Conservation (phyloP, 2,797 vertebrate genomes). For the Rhodeus uyekii region DNA sequence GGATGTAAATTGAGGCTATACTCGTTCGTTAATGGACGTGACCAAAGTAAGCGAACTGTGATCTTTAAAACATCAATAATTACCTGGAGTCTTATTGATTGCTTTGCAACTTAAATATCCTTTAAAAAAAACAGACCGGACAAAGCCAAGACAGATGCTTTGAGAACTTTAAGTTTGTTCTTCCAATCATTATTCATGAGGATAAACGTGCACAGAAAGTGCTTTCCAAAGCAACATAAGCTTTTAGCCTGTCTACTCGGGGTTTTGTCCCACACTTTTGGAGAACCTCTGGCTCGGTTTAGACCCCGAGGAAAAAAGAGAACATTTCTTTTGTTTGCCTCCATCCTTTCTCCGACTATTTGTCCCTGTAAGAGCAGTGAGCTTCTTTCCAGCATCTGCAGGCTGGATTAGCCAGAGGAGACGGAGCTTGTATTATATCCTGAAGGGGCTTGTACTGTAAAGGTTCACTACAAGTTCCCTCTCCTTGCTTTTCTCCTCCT, state of each 20-base stretch:
- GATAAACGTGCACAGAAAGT: conserved; percentile 26
- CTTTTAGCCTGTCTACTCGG: conserved; percentile 32
- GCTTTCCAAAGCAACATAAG: conserved; percentile 21
- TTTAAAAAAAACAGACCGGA: neutral
- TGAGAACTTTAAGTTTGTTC: conserved; percentile 6
- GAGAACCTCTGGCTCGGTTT: conserved; percentile 43
- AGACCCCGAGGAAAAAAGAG: conserved; percentile 9
- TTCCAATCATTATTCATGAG: conserved; percentile 51
- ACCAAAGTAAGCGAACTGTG: neutral
- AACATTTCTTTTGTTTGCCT: conserved; percentile 52
- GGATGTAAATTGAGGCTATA: neutral
- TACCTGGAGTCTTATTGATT: neutral
- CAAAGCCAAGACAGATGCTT: conserved; percentile 11
- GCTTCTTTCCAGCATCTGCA: conserved; percentile 71
- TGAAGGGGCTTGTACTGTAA: conserved; percentile 88
- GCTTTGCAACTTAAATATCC: conserved; percentile 8
- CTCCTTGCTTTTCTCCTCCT: conserved; percentile 61
- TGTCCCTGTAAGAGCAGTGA: conserved; percentile 54
- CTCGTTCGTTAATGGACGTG: neutral
- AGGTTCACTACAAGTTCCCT: conserved; percentile 77
- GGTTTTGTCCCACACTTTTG: conserved; percentile 51
- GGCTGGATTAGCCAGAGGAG: conserved; percentile 75
- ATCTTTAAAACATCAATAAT: conserved; percentile 10
- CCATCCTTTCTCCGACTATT: conserved; percentile 45
- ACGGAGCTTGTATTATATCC: conserved; percentile 85